A percentile compares a stretch with the other conserved stretches of the same genome.
Evolutionary conservation across 2,888 invertebrate species (phyloP).

Genomic region (Labia minor): DNA sequence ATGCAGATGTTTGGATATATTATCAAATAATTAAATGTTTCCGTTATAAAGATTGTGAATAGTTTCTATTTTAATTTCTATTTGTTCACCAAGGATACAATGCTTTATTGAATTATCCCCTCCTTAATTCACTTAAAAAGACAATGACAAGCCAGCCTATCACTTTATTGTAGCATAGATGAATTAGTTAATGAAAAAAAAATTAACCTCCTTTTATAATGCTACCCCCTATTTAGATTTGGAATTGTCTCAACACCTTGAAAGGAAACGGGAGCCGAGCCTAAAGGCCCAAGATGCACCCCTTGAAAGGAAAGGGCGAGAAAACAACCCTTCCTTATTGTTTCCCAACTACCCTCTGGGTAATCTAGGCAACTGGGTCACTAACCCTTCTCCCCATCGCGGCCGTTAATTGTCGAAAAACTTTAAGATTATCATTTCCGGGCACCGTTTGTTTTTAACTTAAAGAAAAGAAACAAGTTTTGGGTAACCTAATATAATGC

Average conservation of each 20-base stretch:
- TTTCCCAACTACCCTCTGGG: not conserved
- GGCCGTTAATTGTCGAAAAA: slow-evolving; percentile 8
- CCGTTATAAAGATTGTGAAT: not conserved
- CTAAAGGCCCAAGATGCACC: not conserved
- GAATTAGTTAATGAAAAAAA: not conserved
- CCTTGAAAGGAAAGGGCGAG: not conserved
- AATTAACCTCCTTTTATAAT: not conserved
- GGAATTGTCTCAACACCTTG: slow-evolving; percentile 13
- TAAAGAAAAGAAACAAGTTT: not conserved
- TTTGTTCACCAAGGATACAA: not conserved
- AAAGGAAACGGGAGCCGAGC: not conserved
- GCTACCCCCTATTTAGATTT: not conserved
- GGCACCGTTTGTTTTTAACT: not conserved
- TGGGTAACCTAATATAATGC: not conserved
- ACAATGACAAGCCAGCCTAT: not conserved
- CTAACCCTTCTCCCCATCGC: slow-evolving; percentile 6
- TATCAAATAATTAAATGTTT: not conserved
- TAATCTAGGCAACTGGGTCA: slow-evolving; percentile 13
- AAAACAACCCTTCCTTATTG: slow-evolving; percentile 13
- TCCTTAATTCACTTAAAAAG: slow-evolving; percentile 7
- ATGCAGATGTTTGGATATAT: not conserved
- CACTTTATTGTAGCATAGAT: not conserved
- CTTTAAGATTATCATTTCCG: slow-evolving; percentile 5
- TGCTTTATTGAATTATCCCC: not conserved
- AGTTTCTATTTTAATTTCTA: slow-evolving; percentile 1